Base-by-base conservation (phyloP, 2,113 vertebrate genomes). In the Pseudorhombus dupliciocellatus region DNA sequence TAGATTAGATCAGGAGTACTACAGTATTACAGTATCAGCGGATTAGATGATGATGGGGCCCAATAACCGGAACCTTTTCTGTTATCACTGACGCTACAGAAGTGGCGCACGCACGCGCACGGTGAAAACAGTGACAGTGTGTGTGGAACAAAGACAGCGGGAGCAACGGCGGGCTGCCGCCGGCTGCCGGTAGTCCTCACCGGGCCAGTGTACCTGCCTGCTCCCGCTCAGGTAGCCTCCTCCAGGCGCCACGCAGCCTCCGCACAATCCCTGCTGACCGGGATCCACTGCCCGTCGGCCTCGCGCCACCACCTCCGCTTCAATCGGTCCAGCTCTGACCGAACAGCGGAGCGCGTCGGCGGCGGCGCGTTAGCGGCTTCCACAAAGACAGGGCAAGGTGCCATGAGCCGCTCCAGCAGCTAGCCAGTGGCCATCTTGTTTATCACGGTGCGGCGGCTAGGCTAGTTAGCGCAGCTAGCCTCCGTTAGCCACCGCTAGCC, bases 361-460 rank as follows among this genome's bases (percentile, higher is more conserved):
- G 15, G 16, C 12, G 12, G 42, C 42, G n/a, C 8, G 48, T 12
- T 60, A 21, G 66, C 70, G 53, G n/a, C 69, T 46, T 12, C 42
- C 85, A 92, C 89, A 91, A 92, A 90, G 91, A 88, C 85, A 67
- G 87, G 88, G 88, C 87, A 80, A 64, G 73, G 70, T 89, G 87
- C 85, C 87, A 88, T 81, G 77, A 72, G 63, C 66, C 80, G 87
- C 85, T 79, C 72, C 83, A 83, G 20, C 7, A 12, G 78, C 77
- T 89, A 90, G 81, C 88, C 89, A 85, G 93, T 90, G 90, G 93
- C 93, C 93, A 94, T 94, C 92, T 94, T 94, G 93, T 94, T 91
- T 92, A 80, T 84, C 78, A 37, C 73, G 66, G 66, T 66, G 68
- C 16, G 56, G 84, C 59, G 30, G 75, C 84, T 77, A 84, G 70